Conservation (phyloP, 2,113 vertebrate genomes). For the Rhegmatorhina hoffmannsi region DNA sequence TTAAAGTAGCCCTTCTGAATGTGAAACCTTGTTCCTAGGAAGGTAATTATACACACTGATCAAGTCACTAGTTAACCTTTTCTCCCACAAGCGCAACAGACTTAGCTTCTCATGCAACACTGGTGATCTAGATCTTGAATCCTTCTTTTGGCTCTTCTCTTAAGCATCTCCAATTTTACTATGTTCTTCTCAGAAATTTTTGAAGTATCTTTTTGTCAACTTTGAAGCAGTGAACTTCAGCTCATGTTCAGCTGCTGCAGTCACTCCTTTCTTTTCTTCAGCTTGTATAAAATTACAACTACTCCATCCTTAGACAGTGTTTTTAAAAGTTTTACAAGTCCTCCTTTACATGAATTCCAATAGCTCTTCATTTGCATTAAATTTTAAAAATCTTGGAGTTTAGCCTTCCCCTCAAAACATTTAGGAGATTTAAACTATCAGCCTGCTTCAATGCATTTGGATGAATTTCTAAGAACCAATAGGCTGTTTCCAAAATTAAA, state of each 20-base stretch:
- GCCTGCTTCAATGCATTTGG: background rate
- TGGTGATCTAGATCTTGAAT: background rate
- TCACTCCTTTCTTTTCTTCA: background rate
- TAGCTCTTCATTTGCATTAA: background rate
- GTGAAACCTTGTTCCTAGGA: background rate
- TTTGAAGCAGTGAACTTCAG: background rate
- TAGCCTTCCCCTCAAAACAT: background rate
- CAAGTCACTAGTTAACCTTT: background rate
- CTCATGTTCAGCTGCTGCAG: background rate
- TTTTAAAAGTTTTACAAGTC: background rate
- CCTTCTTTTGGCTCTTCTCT: background rate
- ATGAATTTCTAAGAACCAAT: background rate
- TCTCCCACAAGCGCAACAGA: background rate
- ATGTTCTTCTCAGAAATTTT: background rate
- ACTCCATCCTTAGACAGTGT: background rate
- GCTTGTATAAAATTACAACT: background rate
- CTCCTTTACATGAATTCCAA: background rate
- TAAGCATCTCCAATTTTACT: background rate
- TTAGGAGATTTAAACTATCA: background rate
- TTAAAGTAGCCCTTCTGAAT: background rate
- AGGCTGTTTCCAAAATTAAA: background rate
- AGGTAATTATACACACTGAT: background rate
- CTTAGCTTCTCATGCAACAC: background rate
- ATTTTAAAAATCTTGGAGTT: background rate
- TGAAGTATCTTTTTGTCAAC: background rate